Evolutionary conservation across 2,888 invertebrate species (phyloP).

Genomic region (Drosophila monieri): DNA sequence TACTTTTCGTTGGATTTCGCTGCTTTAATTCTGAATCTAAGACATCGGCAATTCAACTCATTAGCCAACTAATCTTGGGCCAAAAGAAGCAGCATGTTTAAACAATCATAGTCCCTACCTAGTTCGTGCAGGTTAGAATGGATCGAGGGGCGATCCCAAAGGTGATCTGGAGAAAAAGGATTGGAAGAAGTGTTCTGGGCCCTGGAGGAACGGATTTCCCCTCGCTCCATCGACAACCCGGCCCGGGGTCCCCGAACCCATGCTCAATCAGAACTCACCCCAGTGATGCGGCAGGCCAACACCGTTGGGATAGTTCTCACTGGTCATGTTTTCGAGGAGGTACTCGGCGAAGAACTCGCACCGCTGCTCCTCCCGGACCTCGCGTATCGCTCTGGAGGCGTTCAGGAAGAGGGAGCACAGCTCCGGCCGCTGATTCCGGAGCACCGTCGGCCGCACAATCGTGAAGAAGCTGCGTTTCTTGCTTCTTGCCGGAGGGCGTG

Average conservation of each 20-base stretch:
- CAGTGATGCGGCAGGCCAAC: slow-evolving; percentile 61
- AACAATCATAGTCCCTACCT: not conserved
- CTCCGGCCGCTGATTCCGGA: slow-evolving; percentile 44
- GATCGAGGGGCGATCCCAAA: too few relatives aligned
- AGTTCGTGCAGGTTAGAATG: not conserved
- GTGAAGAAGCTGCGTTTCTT: slow-evolving; percentile 69
- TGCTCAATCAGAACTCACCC: slow-evolving; percentile 61
- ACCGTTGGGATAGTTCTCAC: slow-evolving; percentile 68
- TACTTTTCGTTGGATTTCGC: not conserved
- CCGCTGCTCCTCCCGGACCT: slow-evolving; percentile 45
- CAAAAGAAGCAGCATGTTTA: not conserved
- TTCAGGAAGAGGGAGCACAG: slow-evolving; percentile 45
- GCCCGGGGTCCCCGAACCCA: not conserved
- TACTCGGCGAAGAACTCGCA: slow-evolving; percentile 66
- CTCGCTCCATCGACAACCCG: not conserved
- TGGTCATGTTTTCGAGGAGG: slow-evolving; percentile 61
- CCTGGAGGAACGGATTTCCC: too few relatives aligned
- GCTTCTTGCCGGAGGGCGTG: slow-evolving; percentile 28
- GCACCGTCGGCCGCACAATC: slow-evolving; percentile 37
- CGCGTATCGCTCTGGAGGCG: slow-evolving; percentile 54
- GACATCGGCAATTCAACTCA: not conserved
- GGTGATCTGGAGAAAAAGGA: not conserved
- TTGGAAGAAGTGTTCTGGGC: not conserved
- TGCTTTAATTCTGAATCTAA: not conserved
- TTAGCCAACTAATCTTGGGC: not conserved